Base-by-base conservation (phyloP, 1,140 invertebrate genomes). In the Drosophila bifasciata region DNA sequence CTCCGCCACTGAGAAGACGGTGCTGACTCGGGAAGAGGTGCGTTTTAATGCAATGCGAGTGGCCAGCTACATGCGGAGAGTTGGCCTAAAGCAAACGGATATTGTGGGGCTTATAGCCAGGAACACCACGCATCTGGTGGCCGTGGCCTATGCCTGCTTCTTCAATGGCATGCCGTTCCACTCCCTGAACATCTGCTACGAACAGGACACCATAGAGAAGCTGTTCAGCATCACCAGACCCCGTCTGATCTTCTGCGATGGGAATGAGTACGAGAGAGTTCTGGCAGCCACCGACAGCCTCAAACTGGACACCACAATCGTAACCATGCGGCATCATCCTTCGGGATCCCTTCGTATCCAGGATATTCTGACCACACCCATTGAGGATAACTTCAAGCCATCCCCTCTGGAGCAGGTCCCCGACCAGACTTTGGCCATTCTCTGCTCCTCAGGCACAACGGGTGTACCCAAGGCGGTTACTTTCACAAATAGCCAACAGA, bases 401-500 rank as follows among this genome's bases (percentile, higher is more conserved):
- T 16, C 39, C 1, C 25, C 13, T 0, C 19, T 89, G 11, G 58
- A 85, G 15, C 23, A 55, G 11, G 85, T 70, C 11, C 67, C 55
- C 39, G 44, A 85, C 36, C 77, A 89, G 40, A 79, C 48, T 0
- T 68, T 92, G 13, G 89, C 91, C 13, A 92, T 93, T 75, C 76
- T 92, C n/a, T 92, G 90, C 64, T 93, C 95, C 2, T 96, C 95
- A 40, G 95, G 95, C 5, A 96, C 95, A 3, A 96, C 95, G 21
- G 95, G 96, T 55, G 88, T 93, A n/a, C 95, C 96, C 1, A 96
- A 96, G 91, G 95, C 95, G 15, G 95, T 96, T 0, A 94, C 95
- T 91, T 91, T 96, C n/a, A 94, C 95, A 1, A 95, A 96, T 73
- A 74, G 75, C 28, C 67, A 58, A 1, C 32, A 70, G 79, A 0